Evolutionary conservation across 2,888 invertebrate genomes (phyloP), one percentile per base, ranked within the genome.

Genomic region (Suillia variegata): DNA sequence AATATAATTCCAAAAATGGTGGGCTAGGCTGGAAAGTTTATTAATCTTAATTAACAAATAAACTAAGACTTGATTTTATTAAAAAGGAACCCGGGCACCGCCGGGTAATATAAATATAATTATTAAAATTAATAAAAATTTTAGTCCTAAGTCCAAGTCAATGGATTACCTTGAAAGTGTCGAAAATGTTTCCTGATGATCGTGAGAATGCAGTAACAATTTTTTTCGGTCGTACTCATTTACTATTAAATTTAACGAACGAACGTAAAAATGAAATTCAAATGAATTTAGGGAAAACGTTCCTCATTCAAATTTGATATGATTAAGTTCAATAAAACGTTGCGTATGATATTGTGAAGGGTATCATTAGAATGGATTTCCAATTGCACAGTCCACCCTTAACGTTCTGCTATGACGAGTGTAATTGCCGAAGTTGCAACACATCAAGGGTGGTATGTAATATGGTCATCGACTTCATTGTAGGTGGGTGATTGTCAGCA

Each of bases 261-360:
- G 31, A 31, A 31, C 31, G 6, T 12, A 31, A 6, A 31, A 31
- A 31, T 8, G 31, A 31, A 6, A 31, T 31, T 6, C 31, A 31
- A 31, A 31, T 12, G 31, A 31, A 8, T 31, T 31, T 31, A 31
- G 31, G 12, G 6, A 31, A 31, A 12, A 31, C 33, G 8, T 38
- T 6, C 38, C 6, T 38, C n/a, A 38, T n/a, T 13, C 38, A n/a
- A 13, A n/a, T 38, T 13, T 38, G 67, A 75, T 73, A 67, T 67
- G 69, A 74, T 69, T 70, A 67, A 70, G 70, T 67, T 73, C 72
- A 73, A 70, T 75, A 74, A 71, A 74, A 68, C 64, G 68, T 69
- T 70, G 67, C 70, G 66, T 68, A 74, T 69, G 72, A 64, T 61
- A 67, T 63, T 47, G 51, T 54, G 62, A 61, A 56, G 64, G 62